phyloP scores from a whole-genome alignment of 35 echinoderm and acorn worm genomes.

The Apostichopus californicus region DNA sequence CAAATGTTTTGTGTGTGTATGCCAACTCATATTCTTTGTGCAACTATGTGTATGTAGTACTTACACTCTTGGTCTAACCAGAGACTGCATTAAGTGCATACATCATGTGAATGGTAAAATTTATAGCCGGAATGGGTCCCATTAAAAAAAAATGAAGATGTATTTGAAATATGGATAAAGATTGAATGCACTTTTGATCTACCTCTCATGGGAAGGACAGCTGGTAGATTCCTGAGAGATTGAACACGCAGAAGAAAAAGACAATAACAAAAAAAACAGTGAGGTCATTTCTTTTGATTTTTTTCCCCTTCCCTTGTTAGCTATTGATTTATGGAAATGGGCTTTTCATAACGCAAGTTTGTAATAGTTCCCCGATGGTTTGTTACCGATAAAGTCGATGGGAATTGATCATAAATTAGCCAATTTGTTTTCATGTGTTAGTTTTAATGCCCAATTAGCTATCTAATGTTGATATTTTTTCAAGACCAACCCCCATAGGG shows the following conservation, averaged over 20 bases:
- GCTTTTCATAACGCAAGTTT: neutral
- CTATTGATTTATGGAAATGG: constrained; percentile 33
- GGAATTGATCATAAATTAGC: constrained; percentile 24
- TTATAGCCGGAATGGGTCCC: constrained; percentile 21
- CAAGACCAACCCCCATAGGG: neutral
- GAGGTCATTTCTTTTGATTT: neutral
- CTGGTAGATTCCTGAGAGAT: constrained; percentile 38
- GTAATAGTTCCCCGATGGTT: constrained; percentile 43
- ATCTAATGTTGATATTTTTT: neutral
- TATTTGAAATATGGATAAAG: neutral
- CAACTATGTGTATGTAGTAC: too few relatives aligned
- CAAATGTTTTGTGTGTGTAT: too few relatives aligned
- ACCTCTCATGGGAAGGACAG: constrained; percentile 4
- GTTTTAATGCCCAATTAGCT: constrained; percentile 47
- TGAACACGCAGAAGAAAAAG: neutral
- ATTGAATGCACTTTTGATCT: constrained; percentile 40
- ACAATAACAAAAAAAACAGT: neutral
- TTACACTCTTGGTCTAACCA: too few relatives aligned
- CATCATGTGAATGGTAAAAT: constrained; percentile 28
- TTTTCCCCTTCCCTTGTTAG: neutral
- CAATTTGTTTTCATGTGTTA: constrained; percentile 43
- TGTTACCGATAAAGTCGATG: neutral
- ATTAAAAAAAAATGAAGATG: neutral
- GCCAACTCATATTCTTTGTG: too few relatives aligned
- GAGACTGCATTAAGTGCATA: neutral